Evolutionary conservation across 2,797 vertebrate species (phyloP).

Genomic region (Mycteria americana): DNA sequence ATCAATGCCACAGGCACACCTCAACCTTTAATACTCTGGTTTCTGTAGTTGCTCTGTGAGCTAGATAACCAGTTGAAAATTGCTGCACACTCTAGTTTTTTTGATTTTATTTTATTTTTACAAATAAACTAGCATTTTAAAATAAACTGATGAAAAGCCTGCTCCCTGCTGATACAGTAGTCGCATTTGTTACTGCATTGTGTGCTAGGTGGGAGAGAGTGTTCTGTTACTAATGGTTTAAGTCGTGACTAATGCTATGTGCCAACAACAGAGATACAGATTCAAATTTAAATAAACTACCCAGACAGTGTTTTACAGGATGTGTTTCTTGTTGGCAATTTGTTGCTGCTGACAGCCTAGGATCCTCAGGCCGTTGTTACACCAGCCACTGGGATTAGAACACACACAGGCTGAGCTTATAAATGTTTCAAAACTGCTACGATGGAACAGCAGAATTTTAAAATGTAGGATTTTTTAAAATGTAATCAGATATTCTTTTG

Average conservation of each 20-base stretch:
- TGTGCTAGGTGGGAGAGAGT: not conserved
- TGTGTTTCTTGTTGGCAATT: constrained; percentile 61
- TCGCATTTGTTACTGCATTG: not conserved
- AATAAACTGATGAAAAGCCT: constrained; percentile 5
- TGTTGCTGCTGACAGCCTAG: constrained; percentile 55
- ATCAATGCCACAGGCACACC: not conserved
- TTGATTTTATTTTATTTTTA: not conserved
- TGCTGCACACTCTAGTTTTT: not conserved
- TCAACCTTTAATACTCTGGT: not conserved
- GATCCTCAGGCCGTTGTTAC: constrained; percentile 22
- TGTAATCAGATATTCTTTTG: not conserved
- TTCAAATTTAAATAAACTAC: constrained; percentile 56
- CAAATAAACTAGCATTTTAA: not conserved
- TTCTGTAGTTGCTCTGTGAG: not conserved
- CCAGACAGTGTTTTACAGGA: constrained; percentile 59
- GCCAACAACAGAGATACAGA: constrained; percentile 38
- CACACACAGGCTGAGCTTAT: not conserved
- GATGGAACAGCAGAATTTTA: not conserved
- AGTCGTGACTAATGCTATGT: constrained; percentile 51
- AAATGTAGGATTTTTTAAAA: not conserved
- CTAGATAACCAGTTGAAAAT: not conserved
- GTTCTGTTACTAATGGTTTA: constrained; percentile 2
- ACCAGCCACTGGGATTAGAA: constrained; percentile 38
- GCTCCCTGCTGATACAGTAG: not conserved
- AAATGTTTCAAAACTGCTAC: constrained; percentile 34